Conservation (phyloP, 35 echinoderm and acorn worm genomes). For the Antedon bifida region DNA sequence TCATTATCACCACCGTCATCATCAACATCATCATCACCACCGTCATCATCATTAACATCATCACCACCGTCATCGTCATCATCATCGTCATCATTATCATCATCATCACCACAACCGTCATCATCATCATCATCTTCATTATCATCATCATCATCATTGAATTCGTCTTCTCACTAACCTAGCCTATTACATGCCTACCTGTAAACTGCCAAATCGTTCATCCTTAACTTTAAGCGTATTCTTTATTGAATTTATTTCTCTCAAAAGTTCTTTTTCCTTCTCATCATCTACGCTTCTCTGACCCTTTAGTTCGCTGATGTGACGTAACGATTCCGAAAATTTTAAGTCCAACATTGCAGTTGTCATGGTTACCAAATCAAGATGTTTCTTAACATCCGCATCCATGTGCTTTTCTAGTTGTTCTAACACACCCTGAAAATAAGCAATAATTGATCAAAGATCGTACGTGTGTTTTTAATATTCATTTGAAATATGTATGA, state of each 20-base stretch:
- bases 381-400: background rate
- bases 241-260: background rate
- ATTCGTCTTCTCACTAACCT: background rate
- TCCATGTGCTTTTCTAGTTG: background rate
- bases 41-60: too few relatives aligned
- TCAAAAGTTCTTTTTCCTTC: background rate
- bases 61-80: background rate
- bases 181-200: background rate
- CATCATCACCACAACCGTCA: background rate
- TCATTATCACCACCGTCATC: too few relatives aligned
- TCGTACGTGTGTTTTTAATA: too few relatives aligned
- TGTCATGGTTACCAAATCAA: background rate
- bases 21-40: too few relatives aligned
- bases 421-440: background rate
- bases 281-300: background rate
- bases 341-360: background rate
- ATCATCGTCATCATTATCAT: background rate
- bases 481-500: too few relatives aligned
- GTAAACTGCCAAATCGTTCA: background rate
- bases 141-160: background rate
- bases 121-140: background rate
- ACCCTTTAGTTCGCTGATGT: background rate
- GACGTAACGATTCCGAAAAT: background rate
- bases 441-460: too few relatives aligned
- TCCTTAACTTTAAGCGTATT: background rate